A percentile compares a stretch with the other conserved stretches of the same genome.
Evolutionary conservation across 92 coral and sea anemone species (phyloP).

Genomic region (Phenganax subtilis): DNA sequence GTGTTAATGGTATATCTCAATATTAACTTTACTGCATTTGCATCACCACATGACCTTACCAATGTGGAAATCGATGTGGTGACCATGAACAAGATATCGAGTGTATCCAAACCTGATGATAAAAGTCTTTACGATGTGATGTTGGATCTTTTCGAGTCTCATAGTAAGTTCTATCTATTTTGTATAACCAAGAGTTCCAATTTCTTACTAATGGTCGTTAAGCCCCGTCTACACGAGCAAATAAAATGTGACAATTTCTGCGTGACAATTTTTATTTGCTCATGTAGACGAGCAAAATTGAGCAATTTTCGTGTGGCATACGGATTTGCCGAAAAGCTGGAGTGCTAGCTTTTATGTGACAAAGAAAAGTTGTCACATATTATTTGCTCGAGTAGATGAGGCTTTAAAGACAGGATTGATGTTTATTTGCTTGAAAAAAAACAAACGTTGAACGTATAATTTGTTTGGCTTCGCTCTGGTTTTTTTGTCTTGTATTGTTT

Average conservation of each 20-base stretch:
- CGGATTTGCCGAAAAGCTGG: too few relatives aligned
- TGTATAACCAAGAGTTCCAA: background rate
- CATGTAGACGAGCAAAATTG: too few relatives aligned
- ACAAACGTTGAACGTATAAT: too few relatives aligned
- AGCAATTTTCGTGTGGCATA: too few relatives aligned
- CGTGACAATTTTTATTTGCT: too few relatives aligned
- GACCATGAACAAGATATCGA: background rate
- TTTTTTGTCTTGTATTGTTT: too few relatives aligned
- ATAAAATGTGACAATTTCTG: too few relatives aligned
- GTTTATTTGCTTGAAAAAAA: background rate
- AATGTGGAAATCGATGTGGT: background rate
- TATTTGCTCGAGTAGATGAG: too few relatives aligned
- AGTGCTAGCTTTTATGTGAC: too few relatives aligned
- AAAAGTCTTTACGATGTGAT: conserved; percentile 16
- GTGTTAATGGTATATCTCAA: background rate
- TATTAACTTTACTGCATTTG: conserved; percentile 9
- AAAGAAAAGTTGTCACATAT: too few relatives aligned
- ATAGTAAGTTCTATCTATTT: background rate
- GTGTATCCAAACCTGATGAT: background rate
- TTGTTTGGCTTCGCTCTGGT: too few relatives aligned
- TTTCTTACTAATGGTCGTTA: background rate
- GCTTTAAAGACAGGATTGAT: background rate
- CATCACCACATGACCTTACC: conserved; percentile 6
- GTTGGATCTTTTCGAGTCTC: background rate
- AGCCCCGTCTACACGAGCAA: background rate